Conservation (phyloP, 1,140 invertebrate species). For the Pectinophora gossypiella region DNA sequence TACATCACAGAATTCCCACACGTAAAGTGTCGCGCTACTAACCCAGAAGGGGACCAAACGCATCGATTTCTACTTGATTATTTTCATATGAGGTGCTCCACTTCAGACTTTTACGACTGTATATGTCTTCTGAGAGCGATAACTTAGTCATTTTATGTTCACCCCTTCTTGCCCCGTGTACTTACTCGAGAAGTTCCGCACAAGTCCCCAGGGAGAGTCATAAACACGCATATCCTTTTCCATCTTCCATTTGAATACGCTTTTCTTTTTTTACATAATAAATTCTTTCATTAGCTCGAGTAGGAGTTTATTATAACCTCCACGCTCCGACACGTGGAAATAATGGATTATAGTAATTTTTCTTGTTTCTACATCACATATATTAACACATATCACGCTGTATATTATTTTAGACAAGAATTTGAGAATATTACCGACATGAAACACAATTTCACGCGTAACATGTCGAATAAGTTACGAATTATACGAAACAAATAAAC, state of each 20-base stretch:
- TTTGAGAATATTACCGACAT: not conserved
- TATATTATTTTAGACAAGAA: not conserved
- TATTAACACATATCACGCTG: not conserved
- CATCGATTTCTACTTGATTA: slow-evolving; percentile 59
- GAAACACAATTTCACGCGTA: not conserved
- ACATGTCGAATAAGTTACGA: not conserved
- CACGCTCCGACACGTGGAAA: not conserved
- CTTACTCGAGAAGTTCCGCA: slow-evolving; percentile 50
- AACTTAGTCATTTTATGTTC: slow-evolving; percentile 72
- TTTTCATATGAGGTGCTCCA: slow-evolving; percentile 60
- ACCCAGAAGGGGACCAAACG: slow-evolving; percentile 13
- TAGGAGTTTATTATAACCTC: not conserved
- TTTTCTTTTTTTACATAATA: slow-evolving; percentile 27
- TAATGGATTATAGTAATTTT: not conserved
- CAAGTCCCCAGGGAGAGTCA: slow-evolving; percentile 50
- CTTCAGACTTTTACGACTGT: slow-evolving; percentile 64
- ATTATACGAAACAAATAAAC: not conserved
- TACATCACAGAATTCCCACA: no score
- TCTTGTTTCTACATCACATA: not conserved
- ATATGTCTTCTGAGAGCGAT: slow-evolving; percentile 69
- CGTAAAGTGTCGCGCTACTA: not conserved
- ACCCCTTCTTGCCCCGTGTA: slow-evolving; percentile 52
- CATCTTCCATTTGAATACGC: slow-evolving; percentile 53
- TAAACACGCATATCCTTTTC: slow-evolving; percentile 65
- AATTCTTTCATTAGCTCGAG: slow-evolving; percentile 23